These are phyloP conservation scores for Tringa solitaria DNA, from an alignment of 2,113 vertebrate genomes.

Conservation along the genomic window DNA sequence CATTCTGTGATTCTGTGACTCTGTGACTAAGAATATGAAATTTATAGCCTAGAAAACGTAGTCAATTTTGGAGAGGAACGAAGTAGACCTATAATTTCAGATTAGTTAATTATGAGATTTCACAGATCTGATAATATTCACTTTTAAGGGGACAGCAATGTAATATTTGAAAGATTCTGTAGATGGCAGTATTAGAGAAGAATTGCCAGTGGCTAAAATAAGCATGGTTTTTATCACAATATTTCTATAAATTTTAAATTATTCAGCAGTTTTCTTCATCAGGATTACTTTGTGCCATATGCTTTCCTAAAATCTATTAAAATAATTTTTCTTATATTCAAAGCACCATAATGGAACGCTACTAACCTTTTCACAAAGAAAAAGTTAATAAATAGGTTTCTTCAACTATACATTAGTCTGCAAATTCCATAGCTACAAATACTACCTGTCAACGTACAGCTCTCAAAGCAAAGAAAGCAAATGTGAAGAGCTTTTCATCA, in stretches of 20 bases:
- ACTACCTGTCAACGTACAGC: not conserved
- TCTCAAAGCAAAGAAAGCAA: not conserved
- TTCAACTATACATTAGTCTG: not conserved
- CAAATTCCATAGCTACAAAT: not conserved
- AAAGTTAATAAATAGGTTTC: not conserved
- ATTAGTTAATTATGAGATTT: not conserved
- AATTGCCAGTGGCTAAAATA: not conserved
- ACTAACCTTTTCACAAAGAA: not conserved
- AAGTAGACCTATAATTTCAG: not conserved
- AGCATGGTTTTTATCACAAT: not conserved
- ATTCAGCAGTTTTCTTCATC: not conserved
- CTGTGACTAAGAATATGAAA: not conserved
- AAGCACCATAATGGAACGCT: not conserved
- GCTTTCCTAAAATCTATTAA: not conserved
- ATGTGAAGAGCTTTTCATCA: not conserved
- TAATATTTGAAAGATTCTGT: not conserved
- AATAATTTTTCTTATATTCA: not conserved
- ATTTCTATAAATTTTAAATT: not conserved
- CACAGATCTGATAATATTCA: not conserved
- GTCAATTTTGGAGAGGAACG: not conserved
- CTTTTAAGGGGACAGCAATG: not conserved
- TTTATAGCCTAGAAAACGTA: not conserved
- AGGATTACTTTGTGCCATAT: not conserved
- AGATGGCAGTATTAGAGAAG: slow-evolving; percentile 44
- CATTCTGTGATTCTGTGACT: not conserved